Percentiles rank a stretch among this genome's conserved stretches.
Evolutionary conservation across 2,797 vertebrate species (phyloP).

Genomic region (Rhinatrema bivittatum): DNA sequence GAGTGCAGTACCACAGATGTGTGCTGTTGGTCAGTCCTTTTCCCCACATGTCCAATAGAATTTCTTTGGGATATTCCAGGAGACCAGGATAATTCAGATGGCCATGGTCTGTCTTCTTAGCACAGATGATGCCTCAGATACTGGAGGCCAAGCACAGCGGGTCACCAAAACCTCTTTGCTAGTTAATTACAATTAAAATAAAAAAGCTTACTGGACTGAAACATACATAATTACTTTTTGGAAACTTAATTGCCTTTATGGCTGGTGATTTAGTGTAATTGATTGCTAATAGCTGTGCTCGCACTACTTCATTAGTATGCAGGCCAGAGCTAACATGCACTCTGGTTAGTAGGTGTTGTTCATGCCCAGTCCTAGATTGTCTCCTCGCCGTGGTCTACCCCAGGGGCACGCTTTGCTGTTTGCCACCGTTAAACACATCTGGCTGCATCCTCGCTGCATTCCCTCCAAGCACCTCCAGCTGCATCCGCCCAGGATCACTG

Average conservation of each 20-base stretch:
- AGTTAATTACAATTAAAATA: conserved; percentile 26
- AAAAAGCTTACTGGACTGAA: conserved; percentile 18
- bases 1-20: too few species aligned
- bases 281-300: conserved; percentile 23
- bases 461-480: neutral
- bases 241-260: conserved; percentile 25
- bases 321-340: conserved; percentile 18
- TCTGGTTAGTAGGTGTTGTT: neutral
- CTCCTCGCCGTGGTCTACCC: neutral
- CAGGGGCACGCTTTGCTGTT: neutral
- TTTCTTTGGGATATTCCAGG: neutral
- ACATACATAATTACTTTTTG: conserved; percentile 29
- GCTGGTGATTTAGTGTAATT: conserved; percentile 21
- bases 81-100: neutral
- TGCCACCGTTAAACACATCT: neutral
- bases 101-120: conserved; percentile 2
- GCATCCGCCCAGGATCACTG: neutral
- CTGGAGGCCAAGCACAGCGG: too few species aligned
- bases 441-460: neutral
- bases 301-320: too few species aligned
- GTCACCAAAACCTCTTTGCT: too few species aligned
- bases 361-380: neutral
- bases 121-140: conserved; percentile 8
- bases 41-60: neutral
- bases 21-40: neutral